A percentile compares a stretch with the other conserved stretches of the same genome.
Evolutionary conservation across 2,113 vertebrate species (phyloP).

Genomic region (Artemisiospiza belli): DNA sequence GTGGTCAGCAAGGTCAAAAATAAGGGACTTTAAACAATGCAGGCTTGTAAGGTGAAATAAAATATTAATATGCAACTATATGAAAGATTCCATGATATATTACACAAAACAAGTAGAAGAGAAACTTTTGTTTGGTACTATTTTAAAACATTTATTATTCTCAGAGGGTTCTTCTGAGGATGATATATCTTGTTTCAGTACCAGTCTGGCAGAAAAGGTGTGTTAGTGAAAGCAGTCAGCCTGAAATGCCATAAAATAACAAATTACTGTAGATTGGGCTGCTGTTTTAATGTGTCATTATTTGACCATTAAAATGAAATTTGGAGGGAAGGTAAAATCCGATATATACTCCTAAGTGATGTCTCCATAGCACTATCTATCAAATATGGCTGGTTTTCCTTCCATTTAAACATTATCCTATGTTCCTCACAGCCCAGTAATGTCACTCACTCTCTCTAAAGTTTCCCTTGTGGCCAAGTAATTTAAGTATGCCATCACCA

Average conservation of each 20-base stretch:
- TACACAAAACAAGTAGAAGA: not conserved
- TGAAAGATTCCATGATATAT: not conserved
- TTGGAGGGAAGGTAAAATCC: conserved; percentile 17
- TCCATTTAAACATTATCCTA: conserved; percentile 28
- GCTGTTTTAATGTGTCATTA: conserved; percentile 40
- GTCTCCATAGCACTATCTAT: conserved; percentile 28
- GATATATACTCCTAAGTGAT: not conserved
- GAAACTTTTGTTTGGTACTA: not conserved
- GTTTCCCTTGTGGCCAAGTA: conserved; percentile 58
- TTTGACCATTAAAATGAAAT: conserved; percentile 53
- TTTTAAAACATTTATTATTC: not conserved
- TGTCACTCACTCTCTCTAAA: conserved; percentile 52
- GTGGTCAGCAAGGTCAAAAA: not conserved
- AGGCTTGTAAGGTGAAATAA: not conserved
- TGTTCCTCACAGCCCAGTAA: conserved; percentile 29
- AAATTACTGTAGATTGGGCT: conserved; percentile 25
- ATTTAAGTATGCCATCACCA: conserved; percentile 68
- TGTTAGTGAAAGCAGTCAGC: not conserved
- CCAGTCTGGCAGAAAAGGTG: not conserved
- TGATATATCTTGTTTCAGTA: not conserved
- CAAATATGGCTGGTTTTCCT: conserved; percentile 7
- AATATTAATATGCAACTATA: not conserved
- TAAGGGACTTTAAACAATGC: not conserved
- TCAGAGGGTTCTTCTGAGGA: not conserved
- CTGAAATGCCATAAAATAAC: conserved; percentile 32